A percentile compares a stretch with the other conserved stretches of the same genome.
phyloP scores from a whole-genome alignment of 1,140 invertebrate genomes.

The Hylyphantes graminicola region DNA sequence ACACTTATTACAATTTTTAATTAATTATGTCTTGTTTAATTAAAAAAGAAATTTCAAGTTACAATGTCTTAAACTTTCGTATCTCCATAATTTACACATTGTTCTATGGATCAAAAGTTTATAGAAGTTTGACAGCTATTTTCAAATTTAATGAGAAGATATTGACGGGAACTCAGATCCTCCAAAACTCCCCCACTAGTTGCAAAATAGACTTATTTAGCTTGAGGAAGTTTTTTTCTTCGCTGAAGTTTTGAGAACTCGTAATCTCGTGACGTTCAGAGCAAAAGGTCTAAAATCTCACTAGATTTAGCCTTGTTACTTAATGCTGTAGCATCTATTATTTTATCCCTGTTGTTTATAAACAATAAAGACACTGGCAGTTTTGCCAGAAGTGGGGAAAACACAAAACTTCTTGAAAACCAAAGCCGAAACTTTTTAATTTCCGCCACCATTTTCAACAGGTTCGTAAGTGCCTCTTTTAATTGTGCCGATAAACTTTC shows the following conservation, averaged over 20 bases:
- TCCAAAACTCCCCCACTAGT: too few relatives aligned
- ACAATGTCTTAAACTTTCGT: too few relatives aligned
- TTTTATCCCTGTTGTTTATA: too few relatives aligned
- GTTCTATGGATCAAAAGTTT: neutral
- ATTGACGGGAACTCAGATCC: neutral
- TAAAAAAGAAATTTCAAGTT: too few relatives aligned
- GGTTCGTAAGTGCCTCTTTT: constrained; percentile 20
- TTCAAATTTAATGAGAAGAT: neutral
- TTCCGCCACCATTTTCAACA: constrained; percentile 22
- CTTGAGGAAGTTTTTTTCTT: too few relatives aligned
- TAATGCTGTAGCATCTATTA: too few relatives aligned
- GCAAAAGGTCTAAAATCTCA: neutral
- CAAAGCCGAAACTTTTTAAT: neutral
- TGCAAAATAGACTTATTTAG: too few relatives aligned
- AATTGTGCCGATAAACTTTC: constrained; percentile 34
- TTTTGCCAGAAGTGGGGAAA: constrained; percentile 34
- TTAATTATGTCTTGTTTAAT: too few relatives aligned
- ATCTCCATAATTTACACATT: too few relatives aligned
- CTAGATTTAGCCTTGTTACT: too few relatives aligned
- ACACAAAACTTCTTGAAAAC: constrained; percentile 27
- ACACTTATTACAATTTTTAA: too few relatives aligned
- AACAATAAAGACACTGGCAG: neutral
- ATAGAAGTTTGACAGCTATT: neutral
- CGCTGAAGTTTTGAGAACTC: neutral
- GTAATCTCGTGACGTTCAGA: neutral